These are phyloP conservation scores for Luscinia megarhynchos DNA, from an alignment of 2,797 vertebrate genomes.

Conservation along the genomic window DNA sequence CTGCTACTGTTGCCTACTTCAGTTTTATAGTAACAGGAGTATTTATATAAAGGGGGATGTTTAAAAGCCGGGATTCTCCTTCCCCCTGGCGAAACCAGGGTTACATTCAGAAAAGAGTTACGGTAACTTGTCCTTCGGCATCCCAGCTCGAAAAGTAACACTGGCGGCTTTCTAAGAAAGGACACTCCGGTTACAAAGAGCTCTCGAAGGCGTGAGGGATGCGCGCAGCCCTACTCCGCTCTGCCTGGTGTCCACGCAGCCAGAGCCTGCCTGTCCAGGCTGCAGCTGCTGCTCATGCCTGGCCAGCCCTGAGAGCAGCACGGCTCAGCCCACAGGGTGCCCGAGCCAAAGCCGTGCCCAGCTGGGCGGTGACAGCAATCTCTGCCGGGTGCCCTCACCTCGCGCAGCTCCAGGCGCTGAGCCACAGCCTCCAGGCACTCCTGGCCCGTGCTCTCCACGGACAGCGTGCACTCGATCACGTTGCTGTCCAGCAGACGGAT, in stretches of 20 bases:
- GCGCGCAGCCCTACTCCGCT: neutral
- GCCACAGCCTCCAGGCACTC: slow-evolving; percentile 96
- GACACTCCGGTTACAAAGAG: neutral
- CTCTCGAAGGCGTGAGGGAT: neutral
- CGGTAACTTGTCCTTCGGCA: neutral
- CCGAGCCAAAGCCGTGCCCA: neutral
- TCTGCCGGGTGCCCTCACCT: slow-evolving; percentile 79
- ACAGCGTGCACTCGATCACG: slow-evolving; percentile 93
- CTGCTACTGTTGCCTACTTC: neutral
- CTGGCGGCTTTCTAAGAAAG: neutral
- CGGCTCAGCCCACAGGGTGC: neutral
- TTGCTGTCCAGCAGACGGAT: slow-evolving; percentile 91
- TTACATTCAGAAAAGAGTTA: neutral
- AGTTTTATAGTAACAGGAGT: neutral
- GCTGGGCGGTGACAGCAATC: neutral
- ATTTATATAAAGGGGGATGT: neutral
- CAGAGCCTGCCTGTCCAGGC: neutral
- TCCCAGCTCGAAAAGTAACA: neutral
- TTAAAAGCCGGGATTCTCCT: neutral
- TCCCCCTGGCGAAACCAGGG: neutral
- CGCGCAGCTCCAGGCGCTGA: slow-evolving; percentile 91
- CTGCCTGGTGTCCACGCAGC: neutral
- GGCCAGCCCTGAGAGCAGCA: neutral
- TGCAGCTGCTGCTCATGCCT: neutral
- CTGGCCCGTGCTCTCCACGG: slow-evolving; percentile 94